These are phyloP conservation scores for Brenthis ino DNA, from an alignment of 2,888 invertebrate species.

Conservation along the genomic window DNA sequence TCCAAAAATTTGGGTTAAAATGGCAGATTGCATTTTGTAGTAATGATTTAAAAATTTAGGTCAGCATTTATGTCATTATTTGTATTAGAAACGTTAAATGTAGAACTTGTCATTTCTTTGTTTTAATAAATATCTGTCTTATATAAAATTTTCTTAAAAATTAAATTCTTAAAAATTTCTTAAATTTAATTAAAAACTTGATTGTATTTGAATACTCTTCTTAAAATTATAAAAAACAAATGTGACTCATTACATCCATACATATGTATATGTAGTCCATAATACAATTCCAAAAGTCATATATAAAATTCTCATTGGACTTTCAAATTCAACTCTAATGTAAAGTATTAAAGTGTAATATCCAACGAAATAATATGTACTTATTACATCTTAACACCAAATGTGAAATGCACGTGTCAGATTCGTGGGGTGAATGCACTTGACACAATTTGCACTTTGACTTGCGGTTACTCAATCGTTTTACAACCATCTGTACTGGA, in stretches of 20 bases:
- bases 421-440: slow-evolving; percentile 68
- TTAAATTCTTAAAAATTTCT: too few species aligned
- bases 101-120: too few species aligned
- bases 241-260: too few species aligned
- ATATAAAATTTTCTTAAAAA: background rate
- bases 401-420: slow-evolving; percentile 60
- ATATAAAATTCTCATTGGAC: background rate
- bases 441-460: slow-evolving; percentile 67
- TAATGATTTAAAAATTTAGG: slow-evolving; percentile 19
- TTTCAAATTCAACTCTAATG: slow-evolving; percentile 8
- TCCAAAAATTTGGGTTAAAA: slow-evolving; percentile 60
- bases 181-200: too few species aligned
- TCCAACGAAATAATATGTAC: slow-evolving; percentile 25
- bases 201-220: too few species aligned
- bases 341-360: slow-evolving; percentile 18
- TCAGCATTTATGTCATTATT: background rate
- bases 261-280: too few species aligned
- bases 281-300: too few species aligned
- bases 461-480: slow-evolving; percentile 54
- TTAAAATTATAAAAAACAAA: too few species aligned
- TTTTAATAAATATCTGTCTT: background rate
- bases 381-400: slow-evolving; percentile 38
- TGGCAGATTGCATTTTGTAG: slow-evolving; percentile 40
- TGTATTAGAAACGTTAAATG: slow-evolving; percentile 1
- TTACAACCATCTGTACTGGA: slow-evolving; percentile 38